phyloP scores from a whole-genome alignment of 2,888 invertebrate species.

The Brenthis hecate region DNA sequence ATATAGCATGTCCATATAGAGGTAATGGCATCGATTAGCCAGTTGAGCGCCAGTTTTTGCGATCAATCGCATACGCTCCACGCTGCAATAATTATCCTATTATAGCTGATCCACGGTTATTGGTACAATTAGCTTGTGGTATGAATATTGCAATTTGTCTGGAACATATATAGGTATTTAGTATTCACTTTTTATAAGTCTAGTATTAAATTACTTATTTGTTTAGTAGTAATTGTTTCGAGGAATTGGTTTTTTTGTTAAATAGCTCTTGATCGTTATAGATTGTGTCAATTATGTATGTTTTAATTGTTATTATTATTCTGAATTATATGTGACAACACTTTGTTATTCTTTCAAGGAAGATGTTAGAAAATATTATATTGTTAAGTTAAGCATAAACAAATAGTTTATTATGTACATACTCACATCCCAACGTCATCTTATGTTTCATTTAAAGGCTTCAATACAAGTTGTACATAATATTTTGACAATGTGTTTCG shows the following conservation, averaged over 20 bases:
- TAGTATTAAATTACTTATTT: neutral
- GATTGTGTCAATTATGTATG: too few species aligned
- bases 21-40: constrained; percentile 49
- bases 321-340: too few species aligned
- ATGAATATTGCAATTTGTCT: constrained; percentile 32
- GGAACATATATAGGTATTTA: constrained; percentile 6
- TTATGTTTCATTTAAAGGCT: too few species aligned
- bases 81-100: constrained; percentile 40
- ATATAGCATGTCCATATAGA: constrained; percentile 42
- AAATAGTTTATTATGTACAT: too few species aligned
- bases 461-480: too few species aligned
- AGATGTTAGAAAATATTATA: too few species aligned
- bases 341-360: too few species aligned
- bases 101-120: constrained; percentile 37
- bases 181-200: neutral
- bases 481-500: too few species aligned
- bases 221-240: neutral
- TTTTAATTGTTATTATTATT: too few species aligned
- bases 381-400: too few species aligned
- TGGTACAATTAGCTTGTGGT: constrained; percentile 32
- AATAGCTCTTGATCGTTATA: too few species aligned
- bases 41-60: constrained; percentile 44
- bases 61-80: constrained; percentile 24
- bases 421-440: too few species aligned
- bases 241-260: neutral